Conservation (phyloP, 2,888 invertebrate genomes). For the Eurois occulta region DNA sequence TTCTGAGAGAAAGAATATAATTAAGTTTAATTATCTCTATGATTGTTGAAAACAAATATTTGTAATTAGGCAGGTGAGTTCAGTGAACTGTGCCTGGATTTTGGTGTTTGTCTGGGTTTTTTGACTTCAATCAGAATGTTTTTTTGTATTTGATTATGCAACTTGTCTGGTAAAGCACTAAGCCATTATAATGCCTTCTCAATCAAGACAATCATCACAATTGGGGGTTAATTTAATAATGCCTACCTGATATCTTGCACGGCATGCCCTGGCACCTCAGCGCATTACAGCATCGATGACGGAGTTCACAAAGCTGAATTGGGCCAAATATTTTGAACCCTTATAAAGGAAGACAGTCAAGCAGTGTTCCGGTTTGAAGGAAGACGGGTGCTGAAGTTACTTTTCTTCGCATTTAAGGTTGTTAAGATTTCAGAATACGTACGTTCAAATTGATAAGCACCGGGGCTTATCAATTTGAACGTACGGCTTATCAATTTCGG, state of each 20-base stretch:
- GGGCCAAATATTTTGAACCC: too few relatives aligned
- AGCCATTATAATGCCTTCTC: not conserved
- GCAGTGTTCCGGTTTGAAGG: too few relatives aligned
- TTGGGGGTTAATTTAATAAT: not conserved
- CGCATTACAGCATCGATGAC: not conserved
- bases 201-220: not conserved
- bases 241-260: too few relatives aligned
- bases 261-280: not conserved
- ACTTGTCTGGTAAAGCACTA: not conserved
- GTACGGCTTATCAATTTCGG: too few relatives aligned
- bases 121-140: not conserved
- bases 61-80: conserved; percentile 26
- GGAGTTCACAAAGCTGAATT: not conserved
- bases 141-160: not conserved
- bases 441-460: too few relatives aligned
- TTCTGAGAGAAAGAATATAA: conserved; percentile 57
- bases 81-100: not conserved
- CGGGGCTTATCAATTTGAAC: too few relatives aligned
- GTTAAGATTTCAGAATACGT: too few relatives aligned
- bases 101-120: not conserved
- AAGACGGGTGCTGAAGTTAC: too few relatives aligned
- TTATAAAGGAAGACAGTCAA: too few relatives aligned
- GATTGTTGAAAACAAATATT: conserved; percentile 61
- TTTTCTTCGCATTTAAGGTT: too few relatives aligned
- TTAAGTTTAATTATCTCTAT: conserved; percentile 59